Conservation (phyloP, 2,113 vertebrate species). For the Actenoides hombroni region DNA sequence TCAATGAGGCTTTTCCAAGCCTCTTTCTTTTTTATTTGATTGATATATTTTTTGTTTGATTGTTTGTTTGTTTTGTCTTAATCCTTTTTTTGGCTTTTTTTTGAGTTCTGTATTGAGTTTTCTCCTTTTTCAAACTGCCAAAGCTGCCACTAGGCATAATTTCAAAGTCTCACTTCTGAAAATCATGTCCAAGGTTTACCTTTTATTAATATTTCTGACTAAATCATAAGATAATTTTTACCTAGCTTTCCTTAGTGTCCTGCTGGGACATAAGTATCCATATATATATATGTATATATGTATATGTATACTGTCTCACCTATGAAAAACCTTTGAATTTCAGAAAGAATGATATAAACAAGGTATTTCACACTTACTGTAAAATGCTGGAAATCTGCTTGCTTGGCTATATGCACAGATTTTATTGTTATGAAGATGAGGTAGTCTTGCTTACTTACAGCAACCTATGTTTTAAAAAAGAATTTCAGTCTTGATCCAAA, state of each 20-base stretch:
- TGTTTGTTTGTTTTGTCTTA: background rate
- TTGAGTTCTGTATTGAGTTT: background rate
- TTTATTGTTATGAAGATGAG: background rate
- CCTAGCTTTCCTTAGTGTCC: background rate
- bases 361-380: background rate
- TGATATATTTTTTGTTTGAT: background rate
- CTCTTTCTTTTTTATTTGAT: background rate
- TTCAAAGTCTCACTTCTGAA: background rate
- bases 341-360: background rate
- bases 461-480: background rate
- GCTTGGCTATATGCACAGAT: background rate
- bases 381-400: background rate
- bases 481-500: background rate
- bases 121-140: background rate
- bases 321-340: background rate
- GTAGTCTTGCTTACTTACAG: background rate
- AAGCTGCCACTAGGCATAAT: background rate
- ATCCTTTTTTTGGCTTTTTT: background rate
- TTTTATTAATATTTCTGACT: background rate
- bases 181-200: background rate
- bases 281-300: background rate
- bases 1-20: background rate
- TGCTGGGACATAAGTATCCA: background rate
- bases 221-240: background rate
- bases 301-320: background rate